Conservation (phyloP, 1,140 invertebrate genomes). For the Harpegnathos saltator region DNA sequence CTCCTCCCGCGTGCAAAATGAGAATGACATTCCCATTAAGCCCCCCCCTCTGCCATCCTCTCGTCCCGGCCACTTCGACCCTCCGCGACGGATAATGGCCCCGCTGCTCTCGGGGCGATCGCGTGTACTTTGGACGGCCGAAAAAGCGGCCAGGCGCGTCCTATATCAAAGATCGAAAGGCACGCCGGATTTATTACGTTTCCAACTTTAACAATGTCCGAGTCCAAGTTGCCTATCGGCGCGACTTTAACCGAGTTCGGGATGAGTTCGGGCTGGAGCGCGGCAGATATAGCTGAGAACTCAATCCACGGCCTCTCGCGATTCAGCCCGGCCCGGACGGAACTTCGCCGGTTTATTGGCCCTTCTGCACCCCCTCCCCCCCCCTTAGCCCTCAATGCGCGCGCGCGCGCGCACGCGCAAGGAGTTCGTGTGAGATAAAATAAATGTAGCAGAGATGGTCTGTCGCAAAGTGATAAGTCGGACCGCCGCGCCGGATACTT, state of each 20-base stretch:
- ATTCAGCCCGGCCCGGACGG: constrained; percentile 30
- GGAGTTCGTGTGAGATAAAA: constrained; percentile 41
- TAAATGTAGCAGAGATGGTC: constrained; percentile 27
- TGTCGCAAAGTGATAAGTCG: constrained; percentile 40
- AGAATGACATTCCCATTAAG: neutral
- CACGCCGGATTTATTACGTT: constrained; percentile 73
- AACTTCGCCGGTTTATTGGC: constrained; percentile 65
- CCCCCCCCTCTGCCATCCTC: neutral
- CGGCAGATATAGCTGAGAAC: constrained; percentile 32
- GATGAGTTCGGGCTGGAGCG: constrained; percentile 51
- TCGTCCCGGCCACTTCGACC: neutral
- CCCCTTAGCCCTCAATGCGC: no score
- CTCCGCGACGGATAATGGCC: neutral
- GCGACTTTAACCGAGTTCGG: constrained; percentile 75
- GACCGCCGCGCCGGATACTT: neutral
- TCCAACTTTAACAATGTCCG: constrained; percentile 76
- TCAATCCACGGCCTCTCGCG: constrained; percentile 46
- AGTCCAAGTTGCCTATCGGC: constrained; percentile 66
- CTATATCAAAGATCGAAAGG: constrained; percentile 58
- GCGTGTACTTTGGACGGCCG: neutral
- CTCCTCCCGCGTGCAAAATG: no score
- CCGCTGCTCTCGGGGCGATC: neutral
- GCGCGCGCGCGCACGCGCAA: no score
- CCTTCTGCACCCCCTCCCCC: constrained; percentile 2
- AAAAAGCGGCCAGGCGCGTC: constrained; percentile 16